These are phyloP conservation scores for Carposina sasakii DNA, from an alignment of 1,140 invertebrate genomes.

Conservation along the genomic window DNA sequence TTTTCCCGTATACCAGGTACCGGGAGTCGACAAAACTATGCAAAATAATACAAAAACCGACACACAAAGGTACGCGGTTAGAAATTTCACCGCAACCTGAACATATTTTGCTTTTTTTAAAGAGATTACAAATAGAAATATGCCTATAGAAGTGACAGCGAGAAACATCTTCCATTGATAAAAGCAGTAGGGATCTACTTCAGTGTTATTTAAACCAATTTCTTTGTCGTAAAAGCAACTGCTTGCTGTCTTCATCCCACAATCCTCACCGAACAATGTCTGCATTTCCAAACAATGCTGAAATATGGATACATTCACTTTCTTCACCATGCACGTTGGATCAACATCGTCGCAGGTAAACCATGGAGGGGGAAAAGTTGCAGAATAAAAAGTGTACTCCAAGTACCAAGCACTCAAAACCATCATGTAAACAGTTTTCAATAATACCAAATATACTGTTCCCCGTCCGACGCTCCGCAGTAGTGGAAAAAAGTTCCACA, in stretches of 20 bases:
- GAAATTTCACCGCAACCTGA: slow-evolving; percentile 33
- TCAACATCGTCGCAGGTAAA: slow-evolving; percentile 41
- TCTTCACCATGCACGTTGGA: slow-evolving; percentile 51
- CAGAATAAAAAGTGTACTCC: slow-evolving; percentile 48
- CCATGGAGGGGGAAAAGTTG: slow-evolving; percentile 50
- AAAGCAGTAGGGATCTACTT: slow-evolving; percentile 21
- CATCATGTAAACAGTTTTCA: slow-evolving; percentile 44
- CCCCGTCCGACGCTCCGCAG: slow-evolving; percentile 47
- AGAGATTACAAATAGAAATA: slow-evolving; percentile 37
- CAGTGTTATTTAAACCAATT: slow-evolving; percentile 48
- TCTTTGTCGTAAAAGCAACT: slow-evolving; percentile 45
- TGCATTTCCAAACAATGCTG: slow-evolving; percentile 57
- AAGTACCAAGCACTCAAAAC: slow-evolving; percentile 54
- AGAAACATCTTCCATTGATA: slow-evolving; percentile 42
- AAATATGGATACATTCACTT: slow-evolving; percentile 45
- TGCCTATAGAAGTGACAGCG: slow-evolving; percentile 22
- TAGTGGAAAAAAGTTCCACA: slow-evolving; percentile 57
- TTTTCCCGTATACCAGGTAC: slow-evolving; percentile 49
- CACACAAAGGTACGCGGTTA: slow-evolving; percentile 33
- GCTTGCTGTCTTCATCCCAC: slow-evolving; percentile 55
- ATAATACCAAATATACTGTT: slow-evolving; percentile 35
- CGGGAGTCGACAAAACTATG: slow-evolving; percentile 44
- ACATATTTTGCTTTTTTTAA: slow-evolving; percentile 45
- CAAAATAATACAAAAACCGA: slow-evolving; percentile 44
- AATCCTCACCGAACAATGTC: slow-evolving; percentile 41